Evolutionary conservation across 2,113 vertebrate genomes (phyloP), one percentile per base, ranked within the genome.

Genomic region (Platysteira castanea): DNA sequence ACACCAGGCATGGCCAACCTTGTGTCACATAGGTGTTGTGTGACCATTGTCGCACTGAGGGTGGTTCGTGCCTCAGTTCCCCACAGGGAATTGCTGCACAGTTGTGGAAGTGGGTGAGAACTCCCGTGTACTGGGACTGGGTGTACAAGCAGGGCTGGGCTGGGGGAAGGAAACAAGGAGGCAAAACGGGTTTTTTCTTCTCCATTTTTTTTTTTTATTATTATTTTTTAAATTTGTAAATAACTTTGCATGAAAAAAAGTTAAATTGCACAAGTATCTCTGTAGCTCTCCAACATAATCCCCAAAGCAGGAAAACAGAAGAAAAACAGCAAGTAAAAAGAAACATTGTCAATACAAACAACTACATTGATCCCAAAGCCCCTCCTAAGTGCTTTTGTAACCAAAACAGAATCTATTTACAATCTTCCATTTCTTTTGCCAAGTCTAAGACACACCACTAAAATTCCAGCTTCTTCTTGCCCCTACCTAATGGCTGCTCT

Each of bases 211-310:
- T 27, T 14, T 8, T n/a, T 37, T 52, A 18, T 78, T 70, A 68
- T 75, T 82, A 35, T 35, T 90, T 28, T 53, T 69, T 37, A 35
- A 78, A 78, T 97, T 90, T 95, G 96, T 94, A 97, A 98, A 97
- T 97, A 96, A 95, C 60, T 97, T 97, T 96, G 91, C 94, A 92
- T 97, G 97, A 95, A 96, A 98, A 98, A 84, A 96, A 69, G 95
- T 97, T 98, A 97, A 97, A 94, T 83, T 94, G 96, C 77, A 95
- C 91, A 67, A 46, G 1, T 70, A 73, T 65, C 59, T 91, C 95
- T 95, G 91, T 69, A 89, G 56, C 83, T 92, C 33, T 89, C 71
- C 93, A 87, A 61, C 54, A 90, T 81, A 84, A 73, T 57, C 83
- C 70, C 63, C 47, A 37, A 89, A 87, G 37, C 73, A 92, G 63